A percentile compares a stretch with the other conserved stretches of the same genome.
phyloP scores from a whole-genome alignment of 1,140 invertebrate genomes.

The Drosophila erecta region DNA sequence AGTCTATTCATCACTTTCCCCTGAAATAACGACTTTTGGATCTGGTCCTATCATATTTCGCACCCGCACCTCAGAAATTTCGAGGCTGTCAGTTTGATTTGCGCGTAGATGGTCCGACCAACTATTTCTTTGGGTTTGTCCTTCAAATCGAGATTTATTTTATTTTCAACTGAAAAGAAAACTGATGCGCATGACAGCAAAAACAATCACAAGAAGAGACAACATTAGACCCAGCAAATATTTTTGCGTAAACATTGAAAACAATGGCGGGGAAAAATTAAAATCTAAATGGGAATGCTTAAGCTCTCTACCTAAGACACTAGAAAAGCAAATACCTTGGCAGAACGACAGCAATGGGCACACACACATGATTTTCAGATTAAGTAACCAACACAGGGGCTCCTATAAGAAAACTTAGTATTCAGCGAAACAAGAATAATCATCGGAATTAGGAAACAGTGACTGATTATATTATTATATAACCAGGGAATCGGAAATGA shows the following conservation, averaged over 20 bases:
- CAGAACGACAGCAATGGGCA: conserved; percentile 76
- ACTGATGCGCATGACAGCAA: conserved; percentile 70
- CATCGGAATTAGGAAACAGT: conserved; percentile 21
- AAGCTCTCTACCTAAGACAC: conserved; percentile 61
- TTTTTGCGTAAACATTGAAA: conserved; percentile 77
- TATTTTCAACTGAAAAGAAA: conserved; percentile 46
- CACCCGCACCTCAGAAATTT: conserved; percentile 63
- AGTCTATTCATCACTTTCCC: not conserved
- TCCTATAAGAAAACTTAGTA: conserved; percentile 19
- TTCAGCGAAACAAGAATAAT: conserved; percentile 19
- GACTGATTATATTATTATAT: conserved; percentile 1
- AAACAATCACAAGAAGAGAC: conserved; percentile 40
- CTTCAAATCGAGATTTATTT: conserved; percentile 67
- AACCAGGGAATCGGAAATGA: not conserved
- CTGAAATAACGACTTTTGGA: conserved; percentile 1
- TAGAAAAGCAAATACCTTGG: conserved; percentile 72
- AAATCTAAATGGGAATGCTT: conserved; percentile 78
- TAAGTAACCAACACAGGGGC: conserved; percentile 70
- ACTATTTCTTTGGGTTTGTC: conserved; percentile 68
- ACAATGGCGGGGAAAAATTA: conserved; percentile 62
- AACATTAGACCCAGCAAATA: conserved; percentile 47
- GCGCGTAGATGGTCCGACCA: conserved; percentile 40
- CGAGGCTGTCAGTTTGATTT: conserved; percentile 27
- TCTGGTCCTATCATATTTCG: conserved; percentile 50
- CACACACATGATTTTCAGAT: conserved; percentile 58